Base-by-base conservation (phyloP, 2,888 invertebrate genomes). In the Pristionchus mayeri region DNA sequence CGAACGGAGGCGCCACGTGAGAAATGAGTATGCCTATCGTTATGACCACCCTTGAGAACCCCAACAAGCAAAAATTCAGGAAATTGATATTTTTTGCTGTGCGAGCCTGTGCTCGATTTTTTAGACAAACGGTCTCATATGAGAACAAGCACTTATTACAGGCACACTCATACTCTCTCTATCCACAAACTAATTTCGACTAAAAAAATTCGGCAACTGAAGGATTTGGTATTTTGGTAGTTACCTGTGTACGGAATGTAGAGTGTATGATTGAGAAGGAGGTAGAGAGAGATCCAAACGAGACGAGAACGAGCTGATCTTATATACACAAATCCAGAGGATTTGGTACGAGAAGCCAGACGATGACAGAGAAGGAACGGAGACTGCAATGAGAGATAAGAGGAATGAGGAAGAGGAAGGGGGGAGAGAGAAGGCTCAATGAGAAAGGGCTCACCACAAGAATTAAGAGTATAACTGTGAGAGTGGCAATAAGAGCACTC, bases 181-280 rank as follows among this genome's bases (percentile, higher is more conserved):
- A n/a, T n/a, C n/a, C n/a, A n/a, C n/a, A n/a, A n/a, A n/a, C n/a
- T n/a, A n/a, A n/a, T n/a, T n/a, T n/a, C n/a, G n/a, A n/a, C n/a
- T n/a, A n/a, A n/a, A n/a, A n/a, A n/a, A n/a, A n/a, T n/a, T n/a
- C n/a, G n/a, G n/a, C n/a, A n/a, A n/a, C n/a, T n/a, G n/a, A n/a
- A n/a, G n/a, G n/a, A n/a, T n/a, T n/a, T n/a, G n/a, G n/a, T n/a
- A n/a, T n/a, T n/a, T n/a, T n/a, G n/a, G 37, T 7, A 44, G 50
- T 44, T 9, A 83, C 83, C 83, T 18, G 67, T 27, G 40, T 83
- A 83, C 2, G 83, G 83, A 27, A 83, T 34, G 21, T 48, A 67
- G 30, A 83, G 63, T 4, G 54, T 13, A n/a, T 83, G 63, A 37
- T 52, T 71, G 34, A 83, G 37, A 30, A 83, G n/a, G 27, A 83